Evolutionary conservation across 1,140 invertebrate genomes (phyloP).

Genomic region (Pogonus chalceus): DNA sequence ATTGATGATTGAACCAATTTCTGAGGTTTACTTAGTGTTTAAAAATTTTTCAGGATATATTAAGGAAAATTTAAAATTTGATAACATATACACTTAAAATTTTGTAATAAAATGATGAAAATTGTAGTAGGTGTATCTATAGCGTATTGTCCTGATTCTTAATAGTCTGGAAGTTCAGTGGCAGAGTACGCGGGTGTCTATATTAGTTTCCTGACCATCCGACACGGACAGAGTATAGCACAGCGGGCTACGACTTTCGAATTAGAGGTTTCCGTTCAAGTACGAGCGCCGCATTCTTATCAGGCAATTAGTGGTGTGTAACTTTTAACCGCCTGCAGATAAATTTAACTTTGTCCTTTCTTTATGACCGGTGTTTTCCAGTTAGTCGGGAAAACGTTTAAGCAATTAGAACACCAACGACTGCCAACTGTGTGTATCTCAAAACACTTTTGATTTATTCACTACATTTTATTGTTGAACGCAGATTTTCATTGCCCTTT

Average conservation of each 20-base stretch:
- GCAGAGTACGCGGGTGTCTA: slow-evolving; percentile 3
- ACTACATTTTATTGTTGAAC: too few relatives aligned
- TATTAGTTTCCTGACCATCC: neutral
- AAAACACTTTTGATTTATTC: too few relatives aligned
- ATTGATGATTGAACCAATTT: too few relatives aligned
- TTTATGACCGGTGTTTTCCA: neutral
- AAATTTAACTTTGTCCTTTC: slow-evolving; percentile 7
- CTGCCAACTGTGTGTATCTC: neutral
- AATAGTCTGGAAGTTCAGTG: too few relatives aligned
- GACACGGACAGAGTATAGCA: slow-evolving; percentile 2
- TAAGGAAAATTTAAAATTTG: too few relatives aligned
- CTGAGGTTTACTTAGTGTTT: too few relatives aligned
- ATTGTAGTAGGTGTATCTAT: too few relatives aligned
- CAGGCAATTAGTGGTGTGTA: slow-evolving; percentile 14
- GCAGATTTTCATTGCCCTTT: too few relatives aligned
- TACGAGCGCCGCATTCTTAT: slow-evolving; percentile 15
- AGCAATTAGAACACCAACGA: neutral
- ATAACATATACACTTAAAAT: too few relatives aligned
- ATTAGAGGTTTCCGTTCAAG: slow-evolving; percentile 11
- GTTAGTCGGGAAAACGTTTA: neutral
- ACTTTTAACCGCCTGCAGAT: slow-evolving; percentile 4
- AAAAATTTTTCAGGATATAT: too few relatives aligned
- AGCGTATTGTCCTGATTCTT: too few relatives aligned
- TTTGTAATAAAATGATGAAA: too few relatives aligned
- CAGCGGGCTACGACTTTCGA: slow-evolving; percentile 5